A percentile compares a stretch with the other conserved stretches of the same genome.
phyloP scores from a whole-genome alignment of 2,797 vertebrate species.

The Centropyge bicolor region DNA sequence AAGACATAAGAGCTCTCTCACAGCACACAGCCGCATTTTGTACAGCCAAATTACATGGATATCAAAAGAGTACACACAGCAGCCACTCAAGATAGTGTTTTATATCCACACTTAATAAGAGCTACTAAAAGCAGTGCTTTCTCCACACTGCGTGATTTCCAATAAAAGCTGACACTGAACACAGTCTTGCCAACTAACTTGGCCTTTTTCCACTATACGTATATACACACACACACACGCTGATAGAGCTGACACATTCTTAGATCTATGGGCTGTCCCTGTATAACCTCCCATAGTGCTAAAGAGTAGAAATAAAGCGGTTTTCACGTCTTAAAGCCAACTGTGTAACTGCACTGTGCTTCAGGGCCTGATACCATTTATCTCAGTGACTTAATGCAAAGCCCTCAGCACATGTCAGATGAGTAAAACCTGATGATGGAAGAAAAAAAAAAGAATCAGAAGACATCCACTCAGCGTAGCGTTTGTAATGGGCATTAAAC shows the following conservation, averaged over 20 bases:
- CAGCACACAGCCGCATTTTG: conserved; percentile 17
- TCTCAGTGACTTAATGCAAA: conserved; percentile 55
- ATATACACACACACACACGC: conserved; percentile 16
- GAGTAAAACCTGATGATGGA: conserved; percentile 10
- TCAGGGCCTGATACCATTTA: conserved; percentile 43
- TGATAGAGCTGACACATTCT: conserved; percentile 56
- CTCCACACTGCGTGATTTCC: conserved; percentile 66
- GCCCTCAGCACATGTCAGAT: conserved; percentile 10
- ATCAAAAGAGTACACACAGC: conserved; percentile 33
- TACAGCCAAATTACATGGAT: conserved; percentile 32
- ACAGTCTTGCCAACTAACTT: conserved; percentile 67
- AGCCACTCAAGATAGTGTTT: conserved; percentile 62
- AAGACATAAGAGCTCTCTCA: conserved; percentile 4
- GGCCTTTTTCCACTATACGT: conserved; percentile 49
- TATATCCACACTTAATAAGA: conserved; percentile 69
- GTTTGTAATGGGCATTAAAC: conserved; percentile 14
- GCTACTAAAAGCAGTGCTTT: conserved; percentile 68
- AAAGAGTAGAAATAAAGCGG: conserved; percentile 66
- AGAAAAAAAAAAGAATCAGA: conserved; percentile 8
- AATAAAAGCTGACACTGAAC: conserved; percentile 75
- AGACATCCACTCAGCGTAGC: not conserved
- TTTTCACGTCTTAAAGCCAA: conserved; percentile 60
- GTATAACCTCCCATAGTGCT: conserved; percentile 60
- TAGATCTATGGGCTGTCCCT: conserved; percentile 66
- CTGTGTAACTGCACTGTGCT: conserved; percentile 35